Evolutionary conservation across 2,113 vertebrate species (phyloP), one percentile per base, ranked within the genome.

Genomic region (Clarias batrachus): DNA sequence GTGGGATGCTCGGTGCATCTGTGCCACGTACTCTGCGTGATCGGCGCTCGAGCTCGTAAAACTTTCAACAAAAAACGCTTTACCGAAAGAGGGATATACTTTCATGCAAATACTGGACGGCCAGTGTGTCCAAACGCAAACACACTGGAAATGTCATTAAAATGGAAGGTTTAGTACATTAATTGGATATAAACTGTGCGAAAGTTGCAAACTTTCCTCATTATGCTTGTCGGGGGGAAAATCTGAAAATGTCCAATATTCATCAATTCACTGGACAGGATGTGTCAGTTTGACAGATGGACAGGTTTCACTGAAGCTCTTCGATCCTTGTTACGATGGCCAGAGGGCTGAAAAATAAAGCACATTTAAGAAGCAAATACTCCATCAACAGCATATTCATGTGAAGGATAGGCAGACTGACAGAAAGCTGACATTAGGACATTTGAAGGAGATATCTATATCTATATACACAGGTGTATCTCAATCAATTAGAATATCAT

Each of bases 21-120:
- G 71, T 25, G 37, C 70, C 63, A 66, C 71, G 21, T 21, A 78
- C 48, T 21, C 33, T 21, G 82, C 37, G 9, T 57, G 83, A 89
- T 79, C 74, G 54, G 66, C 4, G 73, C 70, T 71, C 23, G 48
- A 71, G 33, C 73, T 84, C 27, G 19, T 86, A 77, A 80, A 78
- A 86, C 33, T 84, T 66, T 79, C 9, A 76, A 81, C 68, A 83
- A 89, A 74, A 81, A 86, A 12, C 8, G 63, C n/a, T 78, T 78
- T 8, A 56, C 2, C 17, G 16, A 60, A 37, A 60, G 57, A 62
- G 57, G 19, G 48, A 59, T 3, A 59, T 12, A 19, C 62, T n/a
- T 3, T 37, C 9, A 52, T 16, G 17, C 65, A 30, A 79, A 63
- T 85, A 19, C 33, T 48, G n/a, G 27, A 81, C 54, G 41, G 16